Evolutionary conservation across 2,113 vertebrate genomes (phyloP), one percentile per base, ranked within the genome.

Genomic region (Lonchura striata): DNA sequence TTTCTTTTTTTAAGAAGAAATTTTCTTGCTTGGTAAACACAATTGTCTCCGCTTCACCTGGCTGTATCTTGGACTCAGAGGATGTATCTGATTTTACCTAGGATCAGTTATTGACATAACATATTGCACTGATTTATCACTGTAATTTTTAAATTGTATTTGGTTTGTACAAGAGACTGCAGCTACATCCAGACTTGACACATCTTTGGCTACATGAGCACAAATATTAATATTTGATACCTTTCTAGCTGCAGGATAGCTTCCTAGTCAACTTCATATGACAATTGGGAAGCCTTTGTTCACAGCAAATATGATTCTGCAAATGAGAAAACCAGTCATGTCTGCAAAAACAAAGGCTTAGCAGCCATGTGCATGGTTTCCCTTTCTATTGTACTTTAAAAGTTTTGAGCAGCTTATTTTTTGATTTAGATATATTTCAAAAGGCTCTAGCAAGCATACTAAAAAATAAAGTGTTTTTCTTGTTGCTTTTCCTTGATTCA

Each of bases 181-280:
- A 82, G 31, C 37, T 64, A 52, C 22, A 82, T 37, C 6, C 82
- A 94, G 52, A 52, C 22, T 90, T 3, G 3, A 49, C 5, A 20
- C 31, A 92, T 4, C 56, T 90, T 60, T 89, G 41, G 37, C 30
- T 81, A 66, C 33, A 69, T 0, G 0, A 93, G n/a, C 59, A 87
- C 44, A 69, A 84, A 84, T 84, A 94, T 91, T 92, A 92, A 91
- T 88, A 88, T 81, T 90, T 89, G n/a, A 89, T 95, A 87, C 37
- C 86, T 69, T 53, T 76, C 71, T 68, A 82, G 77, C 61, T 88
- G 78, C 41, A 68, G 61, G 37, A 94, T 7, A 82, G 49, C 65
- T 89, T 92, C 75, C 70, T 69, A 94, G 84, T 57, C 57, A 94
- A 87, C 41, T 76, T 84, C 70, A 37, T 46, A 37, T 22, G 65